Percentiles rank a stretch among this genome's conserved stretches.
Conservation (phyloP, 2,113 vertebrate genomes). For the Passer domesticus region DNA sequence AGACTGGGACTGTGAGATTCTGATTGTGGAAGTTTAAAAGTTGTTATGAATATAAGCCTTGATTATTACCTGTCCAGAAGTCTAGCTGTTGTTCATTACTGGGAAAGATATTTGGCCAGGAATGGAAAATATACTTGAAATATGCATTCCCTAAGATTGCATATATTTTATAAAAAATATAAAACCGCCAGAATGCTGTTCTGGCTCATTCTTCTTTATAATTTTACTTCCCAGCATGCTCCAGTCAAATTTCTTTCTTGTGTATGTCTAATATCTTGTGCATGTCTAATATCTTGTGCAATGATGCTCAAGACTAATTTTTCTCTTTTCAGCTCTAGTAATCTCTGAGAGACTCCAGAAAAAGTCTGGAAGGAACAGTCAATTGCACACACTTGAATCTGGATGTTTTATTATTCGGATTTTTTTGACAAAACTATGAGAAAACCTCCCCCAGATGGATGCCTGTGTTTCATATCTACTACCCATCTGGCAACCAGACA, state of each 20-base stretch:
- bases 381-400: neutral
- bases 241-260: neutral
- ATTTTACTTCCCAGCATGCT: neutral
- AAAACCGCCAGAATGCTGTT: neutral
- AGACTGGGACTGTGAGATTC: neutral
- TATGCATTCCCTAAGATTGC: neutral
- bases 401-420: neutral
- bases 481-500: neutral
- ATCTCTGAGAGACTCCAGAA: neutral
- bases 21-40: neutral
- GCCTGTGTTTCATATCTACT: neutral
- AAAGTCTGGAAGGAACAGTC: neutral
- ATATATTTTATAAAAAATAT: neutral
- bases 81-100: neutral
- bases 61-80: neutral
- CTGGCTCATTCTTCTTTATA: neutral
- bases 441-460: neutral
- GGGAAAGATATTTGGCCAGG: neutral
- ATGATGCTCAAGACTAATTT: neutral
- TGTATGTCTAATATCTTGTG: neutral
- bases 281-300: neutral
- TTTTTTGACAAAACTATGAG: neutral
- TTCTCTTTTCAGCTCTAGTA: neutral
- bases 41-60: neutral
- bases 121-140: conserved; percentile 14